A percentile compares a stretch with the other conserved stretches of the same genome.
These are phyloP conservation scores for Encarsia formosa DNA, from an alignment of 2,888 invertebrate genomes.

Conservation along the genomic window DNA sequence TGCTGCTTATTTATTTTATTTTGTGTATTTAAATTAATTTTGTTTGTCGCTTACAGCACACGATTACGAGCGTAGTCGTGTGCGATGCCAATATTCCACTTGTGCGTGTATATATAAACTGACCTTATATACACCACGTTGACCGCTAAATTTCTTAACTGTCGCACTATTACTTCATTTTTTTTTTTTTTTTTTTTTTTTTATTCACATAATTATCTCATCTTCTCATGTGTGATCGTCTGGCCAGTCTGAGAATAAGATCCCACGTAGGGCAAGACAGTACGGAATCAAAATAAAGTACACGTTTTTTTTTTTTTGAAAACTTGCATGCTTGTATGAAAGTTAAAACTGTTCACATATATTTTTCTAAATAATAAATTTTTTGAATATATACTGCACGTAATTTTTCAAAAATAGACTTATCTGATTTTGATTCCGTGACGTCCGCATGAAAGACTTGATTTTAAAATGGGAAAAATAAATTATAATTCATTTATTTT, in stretches of 20 bases:
- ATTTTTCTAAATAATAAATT: neutral
- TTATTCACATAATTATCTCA: slow-evolving; percentile 8
- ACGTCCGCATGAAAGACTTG: neutral
- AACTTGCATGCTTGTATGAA: neutral
- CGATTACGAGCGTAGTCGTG: slow-evolving; percentile 8
- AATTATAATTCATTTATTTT: neutral
- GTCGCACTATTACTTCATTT: slow-evolving; percentile 14
- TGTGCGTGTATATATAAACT: slow-evolving; percentile 4
- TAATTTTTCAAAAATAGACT: neutral
- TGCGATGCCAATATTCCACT: neutral
- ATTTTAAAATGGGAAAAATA: neutral
- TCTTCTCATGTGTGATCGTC: slow-evolving; percentile 9
- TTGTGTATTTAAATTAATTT: neutral
- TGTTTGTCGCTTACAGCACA: slow-evolving; percentile 2
- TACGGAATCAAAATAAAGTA: neutral
- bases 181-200: neutral
- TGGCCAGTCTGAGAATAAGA: slow-evolving; percentile 5
- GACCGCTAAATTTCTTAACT: slow-evolving; percentile 12
- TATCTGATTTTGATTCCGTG: neutral
- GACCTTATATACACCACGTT: too few species aligned
- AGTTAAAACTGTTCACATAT: neutral
- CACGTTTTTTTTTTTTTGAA: slow-evolving; percentile 2
- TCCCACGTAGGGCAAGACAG: neutral
- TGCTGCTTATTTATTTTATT: neutral
- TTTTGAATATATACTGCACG: neutral